Percentiles rank a stretch among this genome's conserved stretches.
Evolutionary conservation across 2,113 vertebrate species (phyloP).

Genomic region (Grammomys dolichurus): DNA sequence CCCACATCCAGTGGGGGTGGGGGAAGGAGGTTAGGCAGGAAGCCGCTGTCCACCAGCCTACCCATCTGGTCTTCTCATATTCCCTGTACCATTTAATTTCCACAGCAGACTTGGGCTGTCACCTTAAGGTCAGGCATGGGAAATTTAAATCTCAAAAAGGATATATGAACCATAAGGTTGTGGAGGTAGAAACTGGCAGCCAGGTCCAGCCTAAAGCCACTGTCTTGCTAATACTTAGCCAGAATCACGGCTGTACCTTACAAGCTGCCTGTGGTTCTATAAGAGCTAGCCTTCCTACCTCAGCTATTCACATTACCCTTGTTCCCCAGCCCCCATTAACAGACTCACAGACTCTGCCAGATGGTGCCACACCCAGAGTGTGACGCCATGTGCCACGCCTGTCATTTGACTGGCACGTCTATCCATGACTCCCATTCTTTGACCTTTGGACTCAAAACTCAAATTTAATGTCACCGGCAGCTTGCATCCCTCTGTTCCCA

Average conservation of each 20-base stretch:
- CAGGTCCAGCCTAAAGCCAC: background rate
- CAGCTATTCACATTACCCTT: rapidly evolving
- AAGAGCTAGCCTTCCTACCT: background rate
- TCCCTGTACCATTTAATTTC: background rate
- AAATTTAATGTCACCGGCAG: background rate
- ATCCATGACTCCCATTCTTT: background rate
- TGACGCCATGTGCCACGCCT: background rate
- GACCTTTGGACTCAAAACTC: background rate
- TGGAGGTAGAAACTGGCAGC: background rate
- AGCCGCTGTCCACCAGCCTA: background rate
- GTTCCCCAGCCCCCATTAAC: too few relatives aligned
- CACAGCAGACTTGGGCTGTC: too few relatives aligned
- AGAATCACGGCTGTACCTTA: background rate
- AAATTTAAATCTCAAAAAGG: background rate
- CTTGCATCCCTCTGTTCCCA: background rate
- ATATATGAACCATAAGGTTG: background rate
- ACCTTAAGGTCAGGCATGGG: background rate
- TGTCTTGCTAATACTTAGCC: background rate
- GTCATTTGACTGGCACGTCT: background rate
- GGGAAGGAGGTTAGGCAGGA: background rate
- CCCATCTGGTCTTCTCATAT: background rate
- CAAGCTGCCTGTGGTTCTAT: background rate
- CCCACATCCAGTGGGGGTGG: background rate
- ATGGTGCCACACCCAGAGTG: background rate
- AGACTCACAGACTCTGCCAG: background rate